Base-by-base conservation (phyloP, 2,888 invertebrate genomes). In the Stenodera caucasica region DNA sequence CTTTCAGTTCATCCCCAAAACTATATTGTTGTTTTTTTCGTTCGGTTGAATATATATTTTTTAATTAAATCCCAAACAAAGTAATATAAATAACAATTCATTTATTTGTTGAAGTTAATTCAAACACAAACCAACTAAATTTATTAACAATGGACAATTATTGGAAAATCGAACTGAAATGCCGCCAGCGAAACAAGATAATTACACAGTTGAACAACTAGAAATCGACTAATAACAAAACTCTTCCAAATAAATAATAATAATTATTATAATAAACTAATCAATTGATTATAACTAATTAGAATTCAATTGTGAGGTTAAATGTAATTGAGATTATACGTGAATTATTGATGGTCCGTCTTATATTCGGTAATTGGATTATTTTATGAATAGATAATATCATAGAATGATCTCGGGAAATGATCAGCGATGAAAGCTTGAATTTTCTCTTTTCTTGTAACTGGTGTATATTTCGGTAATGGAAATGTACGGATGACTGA, bases 401-500 rank as follows among this genome's bases (percentile, higher is more conserved):
- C 92, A 79, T 92, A 94, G 68, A 94, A 84, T 15, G 91, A 88
- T 69, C 89, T 86, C 2, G 93, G 90, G 77, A 92, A 84, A 79
- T 94, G 91, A 73, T 92, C 91, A 62, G 92, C 90, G 62, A 92
- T 82, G 69, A 92, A 82, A 53, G 90, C 88, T 82, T 92, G 91
- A 53, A 93, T 81, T 76, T 91, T 90, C 80, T 93, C 93, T 53
- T 85, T 82, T 50, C 88, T 86, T 1, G 90, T 90, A 49, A 94
- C 90, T 1, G 93, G 92, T 2, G 92, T 92, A 82, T 94, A 94
- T 80, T 91, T 89, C 21, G 88, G 83, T 81, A 93, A 85, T 18
- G 93, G 93, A 83, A 92, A 93, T 57, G 92, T 91, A 74, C 92
- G 88, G 53, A 88, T 86, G 51, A 91, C 88, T 57, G 91, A 87